Conservation (phyloP, 2,888 invertebrate genomes). For the Actias luna region DNA sequence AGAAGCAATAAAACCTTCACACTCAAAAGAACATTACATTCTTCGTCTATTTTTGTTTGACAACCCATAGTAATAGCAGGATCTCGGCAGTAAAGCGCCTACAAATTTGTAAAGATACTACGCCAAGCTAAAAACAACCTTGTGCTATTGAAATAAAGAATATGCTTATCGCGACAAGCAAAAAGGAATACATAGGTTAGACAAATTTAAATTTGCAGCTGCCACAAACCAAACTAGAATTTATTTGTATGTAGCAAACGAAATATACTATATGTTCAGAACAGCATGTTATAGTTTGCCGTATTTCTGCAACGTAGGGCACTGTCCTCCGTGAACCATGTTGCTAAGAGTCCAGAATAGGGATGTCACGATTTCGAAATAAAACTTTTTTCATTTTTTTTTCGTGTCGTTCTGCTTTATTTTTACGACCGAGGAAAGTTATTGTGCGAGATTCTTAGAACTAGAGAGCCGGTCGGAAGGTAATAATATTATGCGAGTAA, state of each 20-base stretch:
- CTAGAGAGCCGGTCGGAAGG: neutral
- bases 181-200: conserved; percentile 38
- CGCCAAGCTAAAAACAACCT: conserved; percentile 32
- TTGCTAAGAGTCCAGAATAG: conserved; percentile 63
- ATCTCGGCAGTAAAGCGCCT: conserved; percentile 60
- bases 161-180: conserved; percentile 19
- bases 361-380: conserved; percentile 68
- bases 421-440: neutral
- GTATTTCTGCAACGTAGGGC: conserved; percentile 54
- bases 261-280: neutral
- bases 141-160: conserved; percentile 25
- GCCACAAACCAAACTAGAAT: conserved; percentile 27
- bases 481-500: conserved; percentile 1
- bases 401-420: conserved; percentile 20
- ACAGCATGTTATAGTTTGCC: conserved; percentile 24
- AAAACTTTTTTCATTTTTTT: conserved; percentile 44
- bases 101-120: conserved; percentile 33
- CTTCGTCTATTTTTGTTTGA: conserved; percentile 71
- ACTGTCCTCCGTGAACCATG: conserved; percentile 70
- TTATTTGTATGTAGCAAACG: conserved; percentile 13
- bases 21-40: conserved; percentile 68
- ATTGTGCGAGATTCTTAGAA: conserved; percentile 6
- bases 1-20: conserved; percentile 48
- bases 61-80: conserved; percentile 69
- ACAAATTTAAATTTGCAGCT: conserved; percentile 31